A percentile compares a stretch with the other conserved stretches of the same genome.
Evolutionary conservation across 64 coral and sea anemone genomes (phyloP).

Genomic region (Montipora capricornis): DNA sequence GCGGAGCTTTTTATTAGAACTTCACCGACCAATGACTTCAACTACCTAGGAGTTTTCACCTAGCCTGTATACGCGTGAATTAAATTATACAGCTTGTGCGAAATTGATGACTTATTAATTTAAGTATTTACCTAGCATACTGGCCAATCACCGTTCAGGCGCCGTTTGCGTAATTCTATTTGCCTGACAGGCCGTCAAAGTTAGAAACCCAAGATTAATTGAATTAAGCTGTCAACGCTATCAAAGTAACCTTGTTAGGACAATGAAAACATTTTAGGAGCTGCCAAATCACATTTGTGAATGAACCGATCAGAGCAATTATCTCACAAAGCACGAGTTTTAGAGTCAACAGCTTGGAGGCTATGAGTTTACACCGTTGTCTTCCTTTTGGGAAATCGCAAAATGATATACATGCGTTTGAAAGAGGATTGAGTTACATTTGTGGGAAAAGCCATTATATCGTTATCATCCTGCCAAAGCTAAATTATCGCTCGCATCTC

Average conservation of each 20-base stretch:
- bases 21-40: not conserved
- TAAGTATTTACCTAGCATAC: conserved; percentile 87
- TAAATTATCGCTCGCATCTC: conserved; percentile 41
- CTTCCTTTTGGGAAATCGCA: conserved; percentile 17
- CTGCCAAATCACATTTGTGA: conserved; percentile 88
- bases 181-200: conserved; percentile 77
- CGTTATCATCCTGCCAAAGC: conserved; percentile 39
- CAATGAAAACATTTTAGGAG: conserved; percentile 93
- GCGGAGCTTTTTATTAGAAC: conserved; percentile 36
- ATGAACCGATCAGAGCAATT: conserved; percentile 45
- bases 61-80: conserved; percentile 71
- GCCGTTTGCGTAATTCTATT: conserved; percentile 84
- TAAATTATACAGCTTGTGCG: conserved; percentile 97
- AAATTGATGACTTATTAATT: conserved; percentile 99
- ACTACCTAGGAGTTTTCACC: conserved; percentile 60
- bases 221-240: conserved; percentile 96
- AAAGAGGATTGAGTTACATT: conserved; percentile 15
- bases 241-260: conserved; percentile 95
- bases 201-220: conserved; percentile 92
- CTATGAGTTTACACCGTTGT: conserved; percentile 2
- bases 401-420: conserved; percentile 20
- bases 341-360: conserved; percentile 56
- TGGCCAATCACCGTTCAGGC: conserved; percentile 71
- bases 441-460: not conserved
- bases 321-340: conserved; percentile 53